These are phyloP conservation scores for Philonicus albiceps DNA, from an alignment of 2,888 invertebrate species.

Conservation along the genomic window DNA sequence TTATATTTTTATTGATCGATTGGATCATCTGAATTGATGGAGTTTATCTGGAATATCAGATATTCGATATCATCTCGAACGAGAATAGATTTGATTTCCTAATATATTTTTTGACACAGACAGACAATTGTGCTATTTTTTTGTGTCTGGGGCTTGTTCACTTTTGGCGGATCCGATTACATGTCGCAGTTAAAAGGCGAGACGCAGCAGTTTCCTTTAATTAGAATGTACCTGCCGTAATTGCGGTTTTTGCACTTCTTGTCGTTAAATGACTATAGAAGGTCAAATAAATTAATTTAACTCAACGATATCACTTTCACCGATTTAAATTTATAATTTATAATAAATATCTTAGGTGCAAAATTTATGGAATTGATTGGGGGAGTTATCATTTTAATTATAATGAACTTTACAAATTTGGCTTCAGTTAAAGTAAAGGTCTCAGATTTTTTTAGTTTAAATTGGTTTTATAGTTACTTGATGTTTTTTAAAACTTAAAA, in stretches of 20 bases:
- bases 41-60: neutral
- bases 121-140: constrained; percentile 27
- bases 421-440: too few relatives aligned
- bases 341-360: neutral
- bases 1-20: constrained; percentile 1
- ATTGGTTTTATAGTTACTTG: too few relatives aligned
- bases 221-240: neutral
- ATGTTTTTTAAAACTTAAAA: too few relatives aligned
- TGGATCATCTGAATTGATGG: neutral
- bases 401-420: too few relatives aligned
- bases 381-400: neutral
- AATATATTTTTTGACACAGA: constrained; percentile 17
- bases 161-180: constrained; percentile 1
- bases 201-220: neutral
- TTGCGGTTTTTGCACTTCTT: neutral
- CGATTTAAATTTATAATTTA: neutral
- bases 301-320: neutral
- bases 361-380: neutral
- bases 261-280: neutral
- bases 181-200: neutral
- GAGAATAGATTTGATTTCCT: constrained; percentile 16
- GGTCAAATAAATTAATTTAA: neutral
- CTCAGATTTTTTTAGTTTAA: too few relatives aligned
- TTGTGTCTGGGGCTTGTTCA: neutral
- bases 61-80: constrained; percentile 6